Conservation (phyloP, 2,888 invertebrate genomes). For the Tetropium fuscum region DNA sequence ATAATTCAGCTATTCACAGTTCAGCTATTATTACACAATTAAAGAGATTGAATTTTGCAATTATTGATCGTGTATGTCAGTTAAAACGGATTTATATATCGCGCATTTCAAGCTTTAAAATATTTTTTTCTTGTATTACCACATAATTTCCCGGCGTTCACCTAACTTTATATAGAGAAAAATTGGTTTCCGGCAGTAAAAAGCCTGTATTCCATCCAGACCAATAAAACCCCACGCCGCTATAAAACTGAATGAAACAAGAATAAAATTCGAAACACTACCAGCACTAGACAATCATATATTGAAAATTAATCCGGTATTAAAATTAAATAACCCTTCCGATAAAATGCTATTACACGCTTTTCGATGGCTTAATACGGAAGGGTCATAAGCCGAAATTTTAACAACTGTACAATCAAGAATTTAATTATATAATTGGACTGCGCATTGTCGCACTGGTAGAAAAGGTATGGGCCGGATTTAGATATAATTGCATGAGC, state of each 20-base stretch:
- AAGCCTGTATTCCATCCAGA: not conserved
- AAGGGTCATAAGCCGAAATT: conserved; percentile 56
- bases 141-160: no score
- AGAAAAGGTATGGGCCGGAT: conserved; percentile 2
- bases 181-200: not conserved
- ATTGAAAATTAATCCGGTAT: conserved; percentile 25
- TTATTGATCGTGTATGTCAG: no score
- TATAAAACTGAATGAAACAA: conserved; percentile 9
- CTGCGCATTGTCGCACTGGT: conserved; percentile 28
- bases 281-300: conserved; percentile 23
- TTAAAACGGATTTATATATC: no score
- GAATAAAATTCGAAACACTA: conserved; percentile 22
- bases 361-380: conserved; percentile 25
- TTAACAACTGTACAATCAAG: conserved; percentile 56
- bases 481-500: not conserved
- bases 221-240: not conserved
- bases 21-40: no score
- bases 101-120: no score
- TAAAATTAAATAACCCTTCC: conserved; percentile 28
- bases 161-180: not conserved
- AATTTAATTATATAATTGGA: conserved; percentile 57
- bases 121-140: no score
- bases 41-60: no score
- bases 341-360: conserved; percentile 27
- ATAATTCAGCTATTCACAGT: no score